These are phyloP conservation scores for Salarias fasciatus DNA, from an alignment of 2,797 vertebrate species.

Conservation along the genomic window DNA sequence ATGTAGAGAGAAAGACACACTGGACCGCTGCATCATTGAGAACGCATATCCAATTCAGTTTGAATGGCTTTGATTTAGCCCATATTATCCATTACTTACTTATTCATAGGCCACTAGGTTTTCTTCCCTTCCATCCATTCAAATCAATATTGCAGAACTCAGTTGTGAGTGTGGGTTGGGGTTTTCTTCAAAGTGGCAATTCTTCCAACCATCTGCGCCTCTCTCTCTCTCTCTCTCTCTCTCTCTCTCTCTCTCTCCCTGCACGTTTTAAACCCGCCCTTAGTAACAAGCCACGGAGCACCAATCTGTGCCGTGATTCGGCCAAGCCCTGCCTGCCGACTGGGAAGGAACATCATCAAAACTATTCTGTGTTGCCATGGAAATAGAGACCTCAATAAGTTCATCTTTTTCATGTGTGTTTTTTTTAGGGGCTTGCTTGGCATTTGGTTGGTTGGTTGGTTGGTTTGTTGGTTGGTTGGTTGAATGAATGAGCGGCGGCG, in stretches of 20 bases:
- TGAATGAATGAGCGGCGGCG: constrained; percentile 59
- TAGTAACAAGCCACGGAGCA: constrained; percentile 85
- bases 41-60: constrained; percentile 79
- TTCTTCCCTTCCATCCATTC: constrained; percentile 81
- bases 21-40: constrained; percentile 79
- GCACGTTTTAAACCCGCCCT: constrained; percentile 81
- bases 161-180: constrained; percentile 83
- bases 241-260: constrained; percentile 30
- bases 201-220: constrained; percentile 85
- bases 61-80: constrained; percentile 82
- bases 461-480: constrained; percentile 47
- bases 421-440: constrained; percentile 64
- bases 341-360: constrained; percentile 87
- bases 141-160: constrained; percentile 85
- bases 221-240: constrained; percentile 58
- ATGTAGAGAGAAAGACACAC: constrained; percentile 69
- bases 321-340: constrained; percentile 83
- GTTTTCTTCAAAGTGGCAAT: constrained; percentile 85
- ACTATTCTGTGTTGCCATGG: constrained; percentile 87
- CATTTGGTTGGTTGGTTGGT: constrained; percentile 72
- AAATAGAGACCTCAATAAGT: constrained; percentile 86
- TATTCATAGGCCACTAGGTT: constrained; percentile 84
- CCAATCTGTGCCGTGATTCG: constrained; percentile 85
- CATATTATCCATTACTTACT: constrained; percentile 83
- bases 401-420: constrained; percentile 78